A percentile compares a stretch with the other conserved stretches of the same genome.
These are phyloP conservation scores for Takifugu ocellatus DNA, from an alignment of 2,797 vertebrate species.

Conservation along the genomic window DNA sequence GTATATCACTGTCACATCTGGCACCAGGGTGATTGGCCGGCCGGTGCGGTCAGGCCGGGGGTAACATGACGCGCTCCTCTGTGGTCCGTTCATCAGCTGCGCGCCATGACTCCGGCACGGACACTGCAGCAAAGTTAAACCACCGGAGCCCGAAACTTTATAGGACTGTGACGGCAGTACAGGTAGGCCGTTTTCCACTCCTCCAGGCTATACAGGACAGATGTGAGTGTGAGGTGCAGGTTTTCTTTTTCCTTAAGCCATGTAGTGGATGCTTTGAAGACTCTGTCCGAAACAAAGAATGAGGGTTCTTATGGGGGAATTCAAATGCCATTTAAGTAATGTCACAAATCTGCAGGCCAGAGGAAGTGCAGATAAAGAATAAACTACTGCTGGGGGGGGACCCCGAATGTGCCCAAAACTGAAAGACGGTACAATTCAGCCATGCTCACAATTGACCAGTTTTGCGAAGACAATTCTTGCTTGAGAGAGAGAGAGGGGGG, in stretches of 20 bases:
- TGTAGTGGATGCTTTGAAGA: too few relatives aligned
- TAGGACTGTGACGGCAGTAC: slow-evolving; percentile 8
- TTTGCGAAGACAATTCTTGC: too few relatives aligned
- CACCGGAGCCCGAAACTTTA: slow-evolving; percentile 18
- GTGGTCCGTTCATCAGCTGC: slow-evolving; percentile 28
- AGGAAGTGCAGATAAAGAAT: not conserved
- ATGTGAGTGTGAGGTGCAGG: not conserved
- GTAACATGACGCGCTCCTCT: slow-evolving; percentile 13
- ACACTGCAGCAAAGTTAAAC: slow-evolving; percentile 38
- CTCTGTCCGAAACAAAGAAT: too few relatives aligned
- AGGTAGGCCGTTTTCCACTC: slow-evolving; percentile 38
- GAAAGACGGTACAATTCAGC: too few relatives aligned
- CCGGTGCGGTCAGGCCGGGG: slow-evolving; percentile 24
- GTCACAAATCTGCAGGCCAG: not conserved
- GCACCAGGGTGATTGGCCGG: slow-evolving; percentile 45
- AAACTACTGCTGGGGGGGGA: too few relatives aligned
- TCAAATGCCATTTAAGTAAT: not conserved
- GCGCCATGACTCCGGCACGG: slow-evolving; percentile 44
- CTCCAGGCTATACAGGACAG: slow-evolving; percentile 4
- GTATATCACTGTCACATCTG: slow-evolving; percentile 70
- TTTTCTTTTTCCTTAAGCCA: not conserved
- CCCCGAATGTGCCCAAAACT: too few relatives aligned
- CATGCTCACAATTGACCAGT: too few relatives aligned
- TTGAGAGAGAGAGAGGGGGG: too few relatives aligned
- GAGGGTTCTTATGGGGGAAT: too few relatives aligned